Evolutionary conservation across 2,888 invertebrate species (phyloP).

Genomic region (Dryocosmus kuriphilus): DNA sequence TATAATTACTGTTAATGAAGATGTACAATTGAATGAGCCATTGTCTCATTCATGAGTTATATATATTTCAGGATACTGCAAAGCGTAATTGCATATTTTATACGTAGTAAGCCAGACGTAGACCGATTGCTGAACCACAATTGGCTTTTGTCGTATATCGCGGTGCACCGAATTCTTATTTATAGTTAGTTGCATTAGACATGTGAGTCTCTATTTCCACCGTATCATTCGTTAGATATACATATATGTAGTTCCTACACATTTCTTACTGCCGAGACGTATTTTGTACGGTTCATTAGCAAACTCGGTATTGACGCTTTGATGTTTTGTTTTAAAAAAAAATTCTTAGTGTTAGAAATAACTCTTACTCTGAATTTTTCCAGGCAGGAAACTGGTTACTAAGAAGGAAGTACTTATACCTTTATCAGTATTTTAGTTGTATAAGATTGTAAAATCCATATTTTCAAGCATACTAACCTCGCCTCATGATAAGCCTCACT

Average conservation of each 20-base stretch:
- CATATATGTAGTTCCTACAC: too few relatives aligned
- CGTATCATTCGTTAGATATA: too few relatives aligned
- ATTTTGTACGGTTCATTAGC: background rate
- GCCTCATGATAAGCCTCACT: constrained; percentile 13
- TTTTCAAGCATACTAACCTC: constrained; percentile 26
- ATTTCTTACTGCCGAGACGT: too few relatives aligned
- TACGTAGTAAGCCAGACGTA: background rate
- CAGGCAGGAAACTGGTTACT: background rate
- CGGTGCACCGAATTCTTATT: background rate
- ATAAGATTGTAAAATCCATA: constrained; percentile 20
- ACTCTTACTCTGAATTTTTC: background rate
- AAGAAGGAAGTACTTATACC: constrained; percentile 20
- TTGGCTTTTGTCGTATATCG: background rate
- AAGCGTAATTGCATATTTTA: background rate
- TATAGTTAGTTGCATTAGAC: background rate
- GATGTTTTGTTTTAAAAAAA: background rate
- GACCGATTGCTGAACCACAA: constrained; percentile 17
- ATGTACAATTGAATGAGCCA: background rate
- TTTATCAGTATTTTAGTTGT: constrained; percentile 26
- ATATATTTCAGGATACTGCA: background rate
- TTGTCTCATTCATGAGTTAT: background rate
- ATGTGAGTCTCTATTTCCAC: too few relatives aligned
- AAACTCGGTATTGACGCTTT: background rate
- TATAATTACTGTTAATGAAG: background rate
- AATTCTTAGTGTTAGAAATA: background rate